Base-by-base conservation (phyloP, 2,113 vertebrate genomes). In the Prietella phreatophila region DNA sequence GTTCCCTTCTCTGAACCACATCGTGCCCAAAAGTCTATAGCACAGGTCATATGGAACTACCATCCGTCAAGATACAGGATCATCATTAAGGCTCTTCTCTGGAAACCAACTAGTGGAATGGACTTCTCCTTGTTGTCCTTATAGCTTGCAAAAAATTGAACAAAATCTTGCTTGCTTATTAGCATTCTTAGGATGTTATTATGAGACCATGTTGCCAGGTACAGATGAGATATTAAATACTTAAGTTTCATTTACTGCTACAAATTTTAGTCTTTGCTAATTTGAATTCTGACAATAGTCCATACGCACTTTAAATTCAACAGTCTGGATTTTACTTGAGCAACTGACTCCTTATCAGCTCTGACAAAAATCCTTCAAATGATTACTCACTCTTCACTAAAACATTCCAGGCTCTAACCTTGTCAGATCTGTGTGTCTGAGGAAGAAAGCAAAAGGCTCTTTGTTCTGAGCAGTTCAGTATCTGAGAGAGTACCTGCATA, bases 401-500 rank as follows among this genome's bases (percentile, higher is more conserved):
- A 83, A 61, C 80, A 56, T 67, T 81, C 42, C 71, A 76, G 36
- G 10, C 33, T 50, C 22, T 30, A 13, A 71, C 78, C 61, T 76
- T 61, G 47, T 88, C 10, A 25, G 83, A 25, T 47, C 15, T 27
- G 11, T 60, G 30, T 30, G 25, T 79, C 86, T 65, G n/a, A 27
- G 65, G 71, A 17, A n/a, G 20, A 89, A 88, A 69, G 65, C 83
- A 87, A 90, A 85, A 22, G 76, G 27, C 69, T 83, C 83, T 89
- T 90, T 89, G 88, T 90, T 82, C 83, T 83, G 47, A 30, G 56
- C 55, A 33, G 58, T 20, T 36, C n/a, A 20, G 47, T 83, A 78
- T 84, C 36, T 56, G 85, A 50, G 65, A 85, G 63, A 69, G 82
- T 85, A 89, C 87, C 87, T 88, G 89, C 33, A 58, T 56, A 86